Base-by-base conservation (phyloP, 2,888 invertebrate species). In the Smittia aterrima region DNA sequence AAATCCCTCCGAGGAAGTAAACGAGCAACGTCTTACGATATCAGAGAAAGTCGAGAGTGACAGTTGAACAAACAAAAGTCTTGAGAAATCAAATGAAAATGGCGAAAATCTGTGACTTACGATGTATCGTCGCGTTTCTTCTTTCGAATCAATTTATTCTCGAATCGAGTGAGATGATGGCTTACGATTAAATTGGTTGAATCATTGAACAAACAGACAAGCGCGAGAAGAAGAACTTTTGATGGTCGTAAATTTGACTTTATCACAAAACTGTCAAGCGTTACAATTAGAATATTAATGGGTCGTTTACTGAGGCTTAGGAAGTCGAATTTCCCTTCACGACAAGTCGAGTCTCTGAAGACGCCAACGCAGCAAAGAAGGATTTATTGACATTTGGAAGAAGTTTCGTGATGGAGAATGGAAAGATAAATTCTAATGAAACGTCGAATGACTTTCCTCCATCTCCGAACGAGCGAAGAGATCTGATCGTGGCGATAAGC, bases 281-380 rank as follows among this genome's bases (percentile, higher is more conserved):
- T 18, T 70, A 70, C 70, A 70, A 70, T 70, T 70, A 70, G 70
- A 70, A 70, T 70, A 70, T 70, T 70, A 70, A 70, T 70, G 70
- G 70, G 70, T 53, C 70, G 70, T 70, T 70, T 70, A 54, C 27
- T 6, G 70, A 18, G 16, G 70, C 70, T 70, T 70, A 70, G 53
- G 53, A 53, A 16, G 20, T 41, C 67, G 47, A 47, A 11, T 3
- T n/a, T 32, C 32, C n/a, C 32, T 32, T 47, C n/a, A 47, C 47
- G n/a, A n/a, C n/a, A 47, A 11, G 47, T 3, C 16, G 47, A 6
- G 47, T n/a, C 16, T 47, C 16, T 11, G 16, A 16, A n/a, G 47
- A 47, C 11, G 16, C 47, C n/a, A 47, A 47, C 47, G 11, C 47
- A 47, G 11, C 47, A 18, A 58, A 58, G 58, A 58, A 58, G 58